Percentiles rank a stretch among this genome's conserved stretches.
Evolutionary conservation across 2,797 vertebrate species (phyloP).

Genomic region (Myiotriccus ornatus): DNA sequence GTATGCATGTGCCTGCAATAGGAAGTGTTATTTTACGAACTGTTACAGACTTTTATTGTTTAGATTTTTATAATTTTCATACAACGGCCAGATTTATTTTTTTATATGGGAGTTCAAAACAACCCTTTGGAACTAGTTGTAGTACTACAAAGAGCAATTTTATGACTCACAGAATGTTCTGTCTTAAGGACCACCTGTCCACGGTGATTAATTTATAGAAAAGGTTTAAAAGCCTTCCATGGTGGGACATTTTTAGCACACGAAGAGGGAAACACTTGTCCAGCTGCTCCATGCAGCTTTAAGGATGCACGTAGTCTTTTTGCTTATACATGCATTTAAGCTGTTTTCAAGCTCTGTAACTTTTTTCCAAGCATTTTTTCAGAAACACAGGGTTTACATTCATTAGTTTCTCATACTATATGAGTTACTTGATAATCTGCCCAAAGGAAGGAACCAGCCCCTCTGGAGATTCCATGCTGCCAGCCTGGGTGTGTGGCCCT

Average conservation of each 20-base stretch:
- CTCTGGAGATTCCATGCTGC: neutral
- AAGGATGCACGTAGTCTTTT: neutral
- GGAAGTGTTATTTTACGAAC: neutral
- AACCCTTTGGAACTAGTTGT: neutral
- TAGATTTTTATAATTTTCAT: neutral
- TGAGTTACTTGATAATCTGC: neutral
- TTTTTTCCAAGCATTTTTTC: neutral
- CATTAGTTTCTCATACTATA: neutral
- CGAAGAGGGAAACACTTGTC: neutral
- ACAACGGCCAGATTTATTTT: neutral
- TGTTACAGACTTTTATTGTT: neutral
- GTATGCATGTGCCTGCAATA: neutral
- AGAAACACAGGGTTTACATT: neutral
- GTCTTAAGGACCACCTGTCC: neutral
- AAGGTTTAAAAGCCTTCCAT: neutral
- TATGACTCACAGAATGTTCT: neutral
- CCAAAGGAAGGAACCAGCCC: neutral
- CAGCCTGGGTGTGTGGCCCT: rapidly evolving
- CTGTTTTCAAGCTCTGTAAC: neutral
- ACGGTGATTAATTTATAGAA: neutral
- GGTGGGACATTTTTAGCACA: neutral
- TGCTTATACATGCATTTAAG: neutral
- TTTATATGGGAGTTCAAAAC: neutral
- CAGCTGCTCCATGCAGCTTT: neutral
- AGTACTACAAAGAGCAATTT: neutral